These are phyloP conservation scores for Liopterus haemorrhoidalis DNA, from an alignment of 2,888 invertebrate species.

Conservation along the genomic window DNA sequence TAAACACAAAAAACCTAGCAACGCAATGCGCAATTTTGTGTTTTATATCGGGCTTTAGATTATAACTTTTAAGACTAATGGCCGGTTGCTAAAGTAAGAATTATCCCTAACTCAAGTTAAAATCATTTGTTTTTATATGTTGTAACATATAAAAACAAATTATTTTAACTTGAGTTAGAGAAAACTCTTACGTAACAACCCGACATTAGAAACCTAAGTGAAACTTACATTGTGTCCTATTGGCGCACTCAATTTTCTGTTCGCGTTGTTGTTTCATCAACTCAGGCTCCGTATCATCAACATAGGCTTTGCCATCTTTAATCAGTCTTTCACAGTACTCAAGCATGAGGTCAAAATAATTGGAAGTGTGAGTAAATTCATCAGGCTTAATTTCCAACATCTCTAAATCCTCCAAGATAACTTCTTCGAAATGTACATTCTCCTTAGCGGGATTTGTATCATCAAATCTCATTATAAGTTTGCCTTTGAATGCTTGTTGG, in stretches of 20 bases:
- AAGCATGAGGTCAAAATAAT: conserved; percentile 91
- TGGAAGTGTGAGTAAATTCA: conserved; percentile 88
- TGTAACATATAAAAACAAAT: background rate
- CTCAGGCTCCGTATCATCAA: conserved; percentile 92
- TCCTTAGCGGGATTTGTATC: conserved; percentile 99
- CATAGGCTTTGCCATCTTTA: conserved; percentile 86
- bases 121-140: too few species aligned
- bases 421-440: conserved; percentile 93
- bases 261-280: conserved; percentile 93
- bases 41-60: too few species aligned
- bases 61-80: too few species aligned
- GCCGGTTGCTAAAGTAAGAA: too few species aligned
- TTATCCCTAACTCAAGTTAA: too few species aligned
- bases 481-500: conserved; percentile 84
- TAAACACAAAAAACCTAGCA: too few species aligned
- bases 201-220: too few species aligned
- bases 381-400: conserved; percentile 91
- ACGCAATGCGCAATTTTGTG: too few species aligned
- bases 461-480: conserved; percentile 96
- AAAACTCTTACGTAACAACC: too few species aligned
- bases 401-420: conserved; percentile 88
- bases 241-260: conserved; percentile 75
- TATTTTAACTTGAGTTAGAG: too few species aligned
- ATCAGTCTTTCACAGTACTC: conserved; percentile 82
- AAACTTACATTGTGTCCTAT: conserved; percentile 74